Conservation (phyloP, 2,888 invertebrate genomes). For the Eristalinus aeneus region DNA sequence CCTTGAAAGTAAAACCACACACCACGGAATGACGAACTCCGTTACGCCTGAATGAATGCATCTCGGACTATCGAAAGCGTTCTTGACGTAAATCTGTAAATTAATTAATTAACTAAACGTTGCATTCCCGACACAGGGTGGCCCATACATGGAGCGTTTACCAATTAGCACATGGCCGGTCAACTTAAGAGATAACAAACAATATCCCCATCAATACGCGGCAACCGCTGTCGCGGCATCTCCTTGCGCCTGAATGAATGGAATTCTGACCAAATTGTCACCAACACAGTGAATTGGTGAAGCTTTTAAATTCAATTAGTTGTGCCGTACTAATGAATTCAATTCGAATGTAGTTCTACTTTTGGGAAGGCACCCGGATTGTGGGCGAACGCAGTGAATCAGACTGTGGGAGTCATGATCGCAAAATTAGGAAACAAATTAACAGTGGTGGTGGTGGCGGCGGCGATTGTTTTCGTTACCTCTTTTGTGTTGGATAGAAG, state of each 20-base stretch:
- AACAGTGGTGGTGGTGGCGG: not conserved
- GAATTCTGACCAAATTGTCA: conserved; percentile 26
- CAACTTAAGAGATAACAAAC: conserved; percentile 41
- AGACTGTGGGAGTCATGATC: conserved; percentile 32
- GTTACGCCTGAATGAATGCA: conserved; percentile 4
- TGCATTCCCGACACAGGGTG: conserved; percentile 27
- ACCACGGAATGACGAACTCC: not conserved
- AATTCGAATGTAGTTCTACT: conserved; percentile 42
- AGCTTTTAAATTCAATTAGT: conserved; percentile 64
- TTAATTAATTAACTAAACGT: conserved; percentile 56
- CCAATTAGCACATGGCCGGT: conserved; percentile 59
- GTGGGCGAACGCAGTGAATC: conserved; percentile 50
- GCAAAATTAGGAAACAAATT: conserved; percentile 44
- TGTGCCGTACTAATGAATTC: conserved; percentile 51
- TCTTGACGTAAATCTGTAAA: conserved; percentile 49
- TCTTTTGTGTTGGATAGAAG: not conserved
- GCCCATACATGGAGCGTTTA: conserved; percentile 58
- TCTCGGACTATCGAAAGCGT: not conserved
- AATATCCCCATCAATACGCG: not conserved
- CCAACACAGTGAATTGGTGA: not conserved
- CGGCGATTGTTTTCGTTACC: not conserved
- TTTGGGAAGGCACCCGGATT: conserved; percentile 44
- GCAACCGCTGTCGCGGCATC: not conserved
- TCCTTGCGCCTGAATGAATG: conserved; percentile 27
- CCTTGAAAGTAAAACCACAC: conserved; percentile 45